Conservation (phyloP, 2,888 invertebrate genomes). For the Prenolepis imparis region DNA sequence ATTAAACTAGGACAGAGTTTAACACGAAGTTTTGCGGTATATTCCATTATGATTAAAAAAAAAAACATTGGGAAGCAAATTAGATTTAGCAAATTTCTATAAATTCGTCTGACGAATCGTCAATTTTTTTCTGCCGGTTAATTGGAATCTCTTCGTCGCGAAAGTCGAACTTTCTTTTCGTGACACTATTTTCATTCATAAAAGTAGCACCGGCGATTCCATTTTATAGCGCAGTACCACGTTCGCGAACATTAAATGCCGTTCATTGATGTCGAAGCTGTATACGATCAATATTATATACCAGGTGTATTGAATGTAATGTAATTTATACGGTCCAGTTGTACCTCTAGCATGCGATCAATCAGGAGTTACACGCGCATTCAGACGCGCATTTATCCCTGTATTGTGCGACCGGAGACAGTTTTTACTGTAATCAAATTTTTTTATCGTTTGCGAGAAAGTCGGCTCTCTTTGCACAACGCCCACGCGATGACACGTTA, state of each 20-base stretch:
- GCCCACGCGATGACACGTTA: conserved; percentile 38
- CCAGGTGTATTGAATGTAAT: conserved; percentile 51
- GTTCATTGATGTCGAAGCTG: conserved; percentile 48
- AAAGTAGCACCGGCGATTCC: conserved; percentile 75
- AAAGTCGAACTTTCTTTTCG: conserved; percentile 55
- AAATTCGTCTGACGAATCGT: neutral
- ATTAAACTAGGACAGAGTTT: conserved; percentile 52
- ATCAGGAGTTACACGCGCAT: conserved; percentile 22
- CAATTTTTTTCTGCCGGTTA: neutral
- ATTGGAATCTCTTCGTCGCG: neutral
- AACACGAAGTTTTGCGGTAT: conserved; percentile 30
- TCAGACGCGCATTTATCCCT: conserved; percentile 22
- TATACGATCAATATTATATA: conserved; percentile 48
- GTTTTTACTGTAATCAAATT: conserved; percentile 23
- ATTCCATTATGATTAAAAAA: conserved; percentile 25
- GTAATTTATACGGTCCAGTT: conserved; percentile 52
- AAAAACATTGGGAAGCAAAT: neutral
- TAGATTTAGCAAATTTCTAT: neutral
- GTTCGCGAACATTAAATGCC: conserved; percentile 37
- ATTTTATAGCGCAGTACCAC: conserved; percentile 70
- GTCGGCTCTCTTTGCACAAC: neutral
- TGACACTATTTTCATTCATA: conserved; percentile 77
- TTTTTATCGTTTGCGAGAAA: conserved; percentile 7
- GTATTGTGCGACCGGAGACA: neutral
- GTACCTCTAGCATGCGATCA: conserved; percentile 28